These are phyloP conservation scores for Microcebus tavaratra DNA, from an alignment of 2,113 vertebrate genomes.

Conservation along the genomic window DNA sequence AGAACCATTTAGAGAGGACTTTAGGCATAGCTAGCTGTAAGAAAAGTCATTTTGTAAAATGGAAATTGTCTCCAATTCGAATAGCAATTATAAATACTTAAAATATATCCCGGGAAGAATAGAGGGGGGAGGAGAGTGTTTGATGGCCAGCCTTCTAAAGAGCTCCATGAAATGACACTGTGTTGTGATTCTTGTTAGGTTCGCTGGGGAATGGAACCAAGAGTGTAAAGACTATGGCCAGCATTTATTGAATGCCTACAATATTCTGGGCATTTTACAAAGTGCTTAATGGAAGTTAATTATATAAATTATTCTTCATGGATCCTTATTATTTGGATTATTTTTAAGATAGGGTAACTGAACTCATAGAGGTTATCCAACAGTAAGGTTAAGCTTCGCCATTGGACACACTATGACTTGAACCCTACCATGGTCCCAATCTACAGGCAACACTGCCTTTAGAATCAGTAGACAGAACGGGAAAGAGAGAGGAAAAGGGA, in stretches of 20 bases:
- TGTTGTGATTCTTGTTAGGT: background rate
- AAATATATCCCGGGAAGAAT: background rate
- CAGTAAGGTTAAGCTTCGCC: background rate
- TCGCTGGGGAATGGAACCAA: background rate
- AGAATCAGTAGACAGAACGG: background rate
- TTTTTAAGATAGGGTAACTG: background rate
- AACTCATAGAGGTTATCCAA: background rate
- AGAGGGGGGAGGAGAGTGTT: rapidly evolving
- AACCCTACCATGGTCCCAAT: background rate
- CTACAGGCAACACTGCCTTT: background rate
- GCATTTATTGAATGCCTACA: background rate
- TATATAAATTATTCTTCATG: background rate
- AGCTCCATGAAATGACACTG: background rate
- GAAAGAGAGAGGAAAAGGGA: background rate
- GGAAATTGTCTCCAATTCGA: constrained; percentile 34
- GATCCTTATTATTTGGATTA: background rate
- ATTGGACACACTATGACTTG: background rate
- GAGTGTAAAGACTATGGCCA: background rate
- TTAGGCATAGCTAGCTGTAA: constrained; percentile 29
- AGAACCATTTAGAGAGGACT: constrained; percentile 22
- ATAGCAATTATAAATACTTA: constrained; percentile 17
- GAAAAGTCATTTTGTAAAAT: constrained; percentile 41
- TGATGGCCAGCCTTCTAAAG: background rate
- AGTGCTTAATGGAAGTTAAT: background rate
- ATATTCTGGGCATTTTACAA: background rate